phyloP scores from a whole-genome alignment of 2,797 vertebrate genomes.

The Spinibarbus caldwelli region DNA sequence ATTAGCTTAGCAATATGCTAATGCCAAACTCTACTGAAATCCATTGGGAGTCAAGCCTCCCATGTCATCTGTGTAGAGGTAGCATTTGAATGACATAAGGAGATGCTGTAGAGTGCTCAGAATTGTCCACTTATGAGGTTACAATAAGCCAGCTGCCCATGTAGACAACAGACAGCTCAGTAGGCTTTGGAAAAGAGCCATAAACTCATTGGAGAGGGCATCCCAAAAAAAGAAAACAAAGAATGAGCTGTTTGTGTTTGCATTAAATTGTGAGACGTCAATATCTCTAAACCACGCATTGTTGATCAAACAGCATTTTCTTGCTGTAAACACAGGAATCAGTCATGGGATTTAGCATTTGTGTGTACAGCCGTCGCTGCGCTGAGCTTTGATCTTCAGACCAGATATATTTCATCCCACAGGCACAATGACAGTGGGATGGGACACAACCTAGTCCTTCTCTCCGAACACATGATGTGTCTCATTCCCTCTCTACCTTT shows the following conservation, averaged over 20 bases:
- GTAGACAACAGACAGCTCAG: not conserved
- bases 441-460: conserved; percentile 39
- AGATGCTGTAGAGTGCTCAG: not conserved
- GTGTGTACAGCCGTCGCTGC: not conserved
- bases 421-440: conserved; percentile 6
- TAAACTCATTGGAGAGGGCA: not conserved
- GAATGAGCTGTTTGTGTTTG: not conserved
- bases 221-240: not conserved
- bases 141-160: not conserved
- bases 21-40: not conserved
- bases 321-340: conserved; percentile 1
- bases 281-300: not conserved
- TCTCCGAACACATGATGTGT: not conserved
- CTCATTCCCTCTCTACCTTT: conserved; percentile 48
- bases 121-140: not conserved
- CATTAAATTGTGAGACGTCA: not conserved
- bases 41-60: not conserved
- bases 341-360: not conserved
- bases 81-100: not conserved
- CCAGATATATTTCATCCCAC: not conserved
- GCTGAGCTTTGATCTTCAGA: not conserved
- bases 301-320: not conserved
- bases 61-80: not conserved
- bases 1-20: not conserved
- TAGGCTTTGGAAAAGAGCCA: not conserved